Base-by-base conservation (phyloP, 2,797 vertebrate genomes). In the Margarornis squamiger region DNA sequence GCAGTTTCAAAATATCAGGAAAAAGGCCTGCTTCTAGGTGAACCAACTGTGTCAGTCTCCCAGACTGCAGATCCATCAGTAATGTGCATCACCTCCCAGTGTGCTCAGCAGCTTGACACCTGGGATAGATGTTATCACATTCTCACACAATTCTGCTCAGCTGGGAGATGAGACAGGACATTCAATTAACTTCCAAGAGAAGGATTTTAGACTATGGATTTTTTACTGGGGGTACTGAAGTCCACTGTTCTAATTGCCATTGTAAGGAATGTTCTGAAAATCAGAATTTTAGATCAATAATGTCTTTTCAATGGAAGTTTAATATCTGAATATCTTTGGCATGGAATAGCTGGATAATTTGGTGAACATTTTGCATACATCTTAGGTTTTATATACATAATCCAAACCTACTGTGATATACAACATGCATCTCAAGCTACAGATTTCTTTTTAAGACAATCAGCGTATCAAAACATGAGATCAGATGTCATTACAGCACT, bases 61-160 rank as follows among this genome's bases (percentile, higher is more conserved):
- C 26, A 86, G 30, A 14, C 8, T 41, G 23, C 61, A 26, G n/a
- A 86, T 16, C 39, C 29, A 52, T 51, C n/a, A 58, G 10, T 23
- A 65, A 16, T 0, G 0, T 29, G 22, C 8, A 2, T 15, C 9
- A 2, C 9, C 24, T 66, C 36, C 51, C 43, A 36, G 39, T 29
- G 39, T 2, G 32, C 52, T 74, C 75, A 48, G 63, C 29, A 36
- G 18, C 71, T 76, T 39, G 18, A 16, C 7, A 8, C 20, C 62
- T 70, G 43, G 39, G 41, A 59, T 38, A 67, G 38, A 52, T 0
- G 0, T 51, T 45, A 46, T 38, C 3, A 3, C 23, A 16, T 58
- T 67, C 43, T 92, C 41, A 86, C 38, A 68, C 7, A 39, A 11
- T 29, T 80, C 45, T 75, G 17, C 41, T 86, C 38, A 43, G 58